Percentiles rank a stretch among this genome's conserved stretches.
Evolutionary conservation across 1,140 invertebrate species (phyloP).

Genomic region (Orchesella cincta): DNA sequence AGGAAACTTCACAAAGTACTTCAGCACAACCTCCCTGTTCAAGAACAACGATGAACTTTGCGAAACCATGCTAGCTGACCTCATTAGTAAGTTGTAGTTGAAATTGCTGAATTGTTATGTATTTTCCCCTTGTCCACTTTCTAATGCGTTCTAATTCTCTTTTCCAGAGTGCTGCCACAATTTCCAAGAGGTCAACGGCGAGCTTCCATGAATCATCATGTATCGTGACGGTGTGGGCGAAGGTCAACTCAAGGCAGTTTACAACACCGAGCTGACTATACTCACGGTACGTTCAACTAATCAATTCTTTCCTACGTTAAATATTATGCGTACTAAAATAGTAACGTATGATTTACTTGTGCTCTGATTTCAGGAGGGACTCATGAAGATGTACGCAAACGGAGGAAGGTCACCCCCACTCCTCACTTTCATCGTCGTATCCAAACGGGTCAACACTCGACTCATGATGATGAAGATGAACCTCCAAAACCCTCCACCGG

Average conservation of each 20-base stretch:
- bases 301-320: no score
- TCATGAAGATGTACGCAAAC: constrained; percentile 5
- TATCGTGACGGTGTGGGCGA: constrained; percentile 84
- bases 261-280: constrained; percentile 64
- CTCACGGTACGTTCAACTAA: no score
- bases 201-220: constrained; percentile 65
- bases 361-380: neutral
- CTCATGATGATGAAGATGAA: constrained; percentile 51
- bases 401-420: constrained; percentile 57
- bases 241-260: constrained; percentile 71
- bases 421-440: constrained; percentile 61
- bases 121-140: no score
- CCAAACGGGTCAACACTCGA: constrained; percentile 63
- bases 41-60: constrained; percentile 71
- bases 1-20: constrained; percentile 66
- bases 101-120: neutral
- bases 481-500: constrained; percentile 63
- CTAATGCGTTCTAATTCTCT: no score
- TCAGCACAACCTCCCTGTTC: constrained; percentile 68
- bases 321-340: no score
- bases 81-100: constrained; percentile 56
- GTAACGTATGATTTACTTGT: constrained; percentile 1
- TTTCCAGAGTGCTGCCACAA: constrained; percentile 59
- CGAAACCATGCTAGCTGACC: constrained; percentile 64
- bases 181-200: constrained; percentile 52